Base-by-base conservation (phyloP, 2,113 vertebrate genomes). In the Oreochromis tanganicae region DNA sequence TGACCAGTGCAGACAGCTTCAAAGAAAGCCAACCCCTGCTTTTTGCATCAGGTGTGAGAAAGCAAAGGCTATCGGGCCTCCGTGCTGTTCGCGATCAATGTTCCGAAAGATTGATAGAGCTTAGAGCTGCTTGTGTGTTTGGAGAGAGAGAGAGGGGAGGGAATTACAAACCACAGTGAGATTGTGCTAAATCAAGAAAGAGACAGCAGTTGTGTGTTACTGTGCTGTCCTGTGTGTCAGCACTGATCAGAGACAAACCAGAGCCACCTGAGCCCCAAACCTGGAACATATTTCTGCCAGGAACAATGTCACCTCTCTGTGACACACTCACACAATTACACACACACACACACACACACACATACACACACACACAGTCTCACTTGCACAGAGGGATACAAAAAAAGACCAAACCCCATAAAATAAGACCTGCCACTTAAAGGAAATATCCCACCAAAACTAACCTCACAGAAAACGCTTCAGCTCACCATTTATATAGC, bases 191-290 rank as follows among this genome's bases (percentile, higher is more conserved):
- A 92, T 91, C 89, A 88, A 89, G 89, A 87, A 84, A 85, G 75
- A 88, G 89, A 90, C 56, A 52, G 54, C 5, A 57, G 63, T 57
- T 85, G 94, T 56, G 86, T 89, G 88, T 61, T 89, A 32, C 87
- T 71, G 10, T 66, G 83, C 87, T 32, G 36, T 87, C 46, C 63
- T 71, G 68, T 81, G 91, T 88, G 92, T 95, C 89, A 52, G 81
- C 88, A 86, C 86, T 90, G 92, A 94, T 95, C 91, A 93, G 89
- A 86, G 80, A 89, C 84, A 71, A 88, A 80, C 52, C 78, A 86
- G 38, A 91, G 83, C 81, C 94, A 94, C 93, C 94, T 94, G 93
- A 94, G 94, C 92, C 91, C 89, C 88, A 36, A 84, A 91, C 82
- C 82, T 88, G 85, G 73, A 87, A 84, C 91, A 89, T 86, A 91